Base-by-base conservation (phyloP, 2,797 vertebrate genomes). In the Pseudopleuronectes americanus region DNA sequence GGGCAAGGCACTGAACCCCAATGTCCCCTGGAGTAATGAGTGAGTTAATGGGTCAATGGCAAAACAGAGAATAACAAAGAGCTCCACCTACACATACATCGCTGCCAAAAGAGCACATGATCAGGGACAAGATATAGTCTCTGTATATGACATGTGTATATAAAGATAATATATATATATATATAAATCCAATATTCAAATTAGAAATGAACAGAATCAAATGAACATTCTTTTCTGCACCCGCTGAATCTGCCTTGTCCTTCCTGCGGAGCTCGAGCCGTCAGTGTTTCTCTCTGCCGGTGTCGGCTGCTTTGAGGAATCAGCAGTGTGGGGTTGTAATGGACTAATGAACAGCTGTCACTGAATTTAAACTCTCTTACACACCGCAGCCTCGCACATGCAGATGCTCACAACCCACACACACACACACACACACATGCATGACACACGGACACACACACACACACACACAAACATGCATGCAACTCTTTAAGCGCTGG, bases 341-440 rank as follows among this genome's bases (percentile, higher is more conserved):
- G 94, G 95, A 94, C 96, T 96, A 96, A 97, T 96, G 96, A 97
- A 96, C 96, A 98, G 96, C 96, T 97, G 96, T 95, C 96, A 93
- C 95, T 94, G 94, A 96, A 97, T 96, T 96, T 95, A 96, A 95
- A 95, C 94, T 93, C 93, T 76, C 74, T 43, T 80, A 83, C 85
- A 84, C 87, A 88, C 71, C 77, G 87, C 76, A 66, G 81, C 77
- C 85, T 79, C 77, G 69, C 68, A 79, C 77, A 65, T 84, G 78
- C 85, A 87, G 85, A 90, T 88, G 83, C 84, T 74, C 71, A 62
- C 69, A 78, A 75, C 74, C 76, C 77, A 82, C 83, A 79, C 82
- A 66, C 67, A 38, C 69, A 67, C 68, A 69, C 52, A 67, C 54
- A 60, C 36, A 38, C 12, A 13, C 76, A 87, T 74, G 65, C 76